These are phyloP conservation scores for Barypeithes pellucidus DNA, from an alignment of 2,888 invertebrate genomes.

Conservation along the genomic window DNA sequence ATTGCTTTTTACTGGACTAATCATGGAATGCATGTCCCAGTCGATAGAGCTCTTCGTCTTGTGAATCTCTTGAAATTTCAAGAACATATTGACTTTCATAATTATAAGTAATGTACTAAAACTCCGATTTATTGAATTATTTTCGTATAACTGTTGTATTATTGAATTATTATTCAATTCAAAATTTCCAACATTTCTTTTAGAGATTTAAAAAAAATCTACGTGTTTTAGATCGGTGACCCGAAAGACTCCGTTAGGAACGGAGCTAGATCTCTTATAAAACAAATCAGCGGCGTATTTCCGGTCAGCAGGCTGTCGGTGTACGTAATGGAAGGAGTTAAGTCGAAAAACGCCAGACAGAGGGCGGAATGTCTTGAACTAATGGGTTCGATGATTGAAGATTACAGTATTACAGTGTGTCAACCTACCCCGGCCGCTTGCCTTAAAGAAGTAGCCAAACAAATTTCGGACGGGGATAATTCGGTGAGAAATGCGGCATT, in stretches of 20 bases:
- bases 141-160: too few species aligned
- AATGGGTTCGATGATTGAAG: slow-evolving; percentile 88
- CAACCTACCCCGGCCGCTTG: slow-evolving; percentile 86
- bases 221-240: slow-evolving; percentile 89
- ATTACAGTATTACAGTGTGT: slow-evolving; percentile 84
- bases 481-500: slow-evolving; percentile 96
- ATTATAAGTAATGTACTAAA: too few species aligned
- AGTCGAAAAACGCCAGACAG: slow-evolving; percentile 97
- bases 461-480: slow-evolving; percentile 97
- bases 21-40: too few species aligned
- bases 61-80: too few species aligned
- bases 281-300: slow-evolving; percentile 89
- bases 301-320: slow-evolving; percentile 91
- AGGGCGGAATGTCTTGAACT: slow-evolving; percentile 97
- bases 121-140: too few species aligned
- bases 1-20: too few species aligned
- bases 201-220: too few species aligned
- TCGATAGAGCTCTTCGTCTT: too few species aligned
- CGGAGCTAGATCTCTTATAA: slow-evolving; percentile 89
- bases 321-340: slow-evolving; percentile 94
- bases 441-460: slow-evolving; percentile 92
- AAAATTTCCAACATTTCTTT: too few species aligned
- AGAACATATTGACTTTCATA: too few species aligned
- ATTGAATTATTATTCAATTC: too few species aligned
- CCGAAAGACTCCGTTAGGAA: slow-evolving; percentile 95